Percentiles rank a stretch among this genome's conserved stretches.
Evolutionary conservation across 92 coral and sea anemone species (phyloP).

Genomic region (Phymanthus crucifer): DNA sequence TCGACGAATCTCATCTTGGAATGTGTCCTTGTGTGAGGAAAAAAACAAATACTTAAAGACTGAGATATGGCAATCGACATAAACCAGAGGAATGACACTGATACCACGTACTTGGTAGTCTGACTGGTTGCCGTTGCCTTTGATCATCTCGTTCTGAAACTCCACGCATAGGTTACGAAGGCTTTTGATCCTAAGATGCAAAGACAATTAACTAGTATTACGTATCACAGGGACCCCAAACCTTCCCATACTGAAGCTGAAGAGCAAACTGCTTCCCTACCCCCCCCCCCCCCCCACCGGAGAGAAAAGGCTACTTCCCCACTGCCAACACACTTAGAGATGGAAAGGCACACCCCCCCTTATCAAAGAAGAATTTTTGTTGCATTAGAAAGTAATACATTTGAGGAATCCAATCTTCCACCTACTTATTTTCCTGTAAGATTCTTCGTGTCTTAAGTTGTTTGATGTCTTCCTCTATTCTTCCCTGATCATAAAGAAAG

Average conservation of each 20-base stretch:
- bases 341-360: not conserved
- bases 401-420: too few species aligned
- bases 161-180: slow-evolving; percentile 24
- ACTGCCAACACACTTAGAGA: too few species aligned
- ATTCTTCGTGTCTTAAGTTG: slow-evolving; percentile 19
- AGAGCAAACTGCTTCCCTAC: too few species aligned
- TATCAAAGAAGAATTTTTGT: too few species aligned
- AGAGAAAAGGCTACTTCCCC: not conserved
- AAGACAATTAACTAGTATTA: too few species aligned
- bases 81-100: not conserved
- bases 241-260: too few species aligned
- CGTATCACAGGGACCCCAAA: too few species aligned
- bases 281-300: not conserved
- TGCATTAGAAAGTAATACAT: too few species aligned
- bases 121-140: slow-evolving; percentile 5
- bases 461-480: slow-evolving; percentile 26
- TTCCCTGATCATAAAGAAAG: not conserved
- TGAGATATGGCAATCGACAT: too few species aligned
- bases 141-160: slow-evolving; percentile 29
- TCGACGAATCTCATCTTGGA: slow-evolving; percentile 24
- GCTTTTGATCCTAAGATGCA: slow-evolving; percentile 3
- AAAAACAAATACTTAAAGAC: too few species aligned
- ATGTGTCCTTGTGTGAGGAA: slow-evolving; percentile 6
- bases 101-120: slow-evolving; percentile 21
- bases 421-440: slow-evolving; percentile 44